A percentile compares a stretch with the other conserved stretches of the same genome.
These are phyloP conservation scores for Dicyrtomina minuta DNA, from an alignment of 2,888 invertebrate genomes.

Conservation along the genomic window DNA sequence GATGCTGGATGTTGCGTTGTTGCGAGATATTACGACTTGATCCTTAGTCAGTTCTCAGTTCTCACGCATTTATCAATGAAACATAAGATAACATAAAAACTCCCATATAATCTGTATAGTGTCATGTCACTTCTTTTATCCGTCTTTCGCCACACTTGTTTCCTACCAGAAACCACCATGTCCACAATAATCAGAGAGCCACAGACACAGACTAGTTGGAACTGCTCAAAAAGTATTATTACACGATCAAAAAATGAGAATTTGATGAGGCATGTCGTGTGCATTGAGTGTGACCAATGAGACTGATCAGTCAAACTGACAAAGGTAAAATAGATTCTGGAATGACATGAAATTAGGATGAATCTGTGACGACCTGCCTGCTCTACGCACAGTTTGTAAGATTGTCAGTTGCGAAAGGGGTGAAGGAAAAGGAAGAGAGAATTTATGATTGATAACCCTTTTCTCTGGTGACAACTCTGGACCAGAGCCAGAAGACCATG, in stretches of 20 bases:
- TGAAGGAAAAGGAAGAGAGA: conserved; percentile 1
- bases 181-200: too few species aligned
- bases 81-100: too few species aligned
- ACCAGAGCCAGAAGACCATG: too few species aligned
- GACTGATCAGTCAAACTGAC: background rate
- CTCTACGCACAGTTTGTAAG: too few species aligned
- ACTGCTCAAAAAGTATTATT: too few species aligned
- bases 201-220: too few species aligned
- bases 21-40: too few species aligned
- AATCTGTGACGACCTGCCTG: too few species aligned
- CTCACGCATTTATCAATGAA: too few species aligned
- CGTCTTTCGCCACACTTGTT: conserved; percentile 14
- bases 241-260: conserved; percentile 2
- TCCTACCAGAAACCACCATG: background rate
- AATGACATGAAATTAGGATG: background rate
- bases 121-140: background rate
- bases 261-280: conserved; percentile 18
- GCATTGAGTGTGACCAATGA: conserved; percentile 10
- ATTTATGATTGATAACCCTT: conserved; percentile 16
- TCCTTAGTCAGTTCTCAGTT: too few species aligned
- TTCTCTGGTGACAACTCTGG: conserved; percentile 7
- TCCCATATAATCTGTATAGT: background rate
- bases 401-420: conserved; percentile 4
- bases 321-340: conserved; percentile 13
- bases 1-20: too few species aligned